Conservation (phyloP, 2,797 vertebrate species). For the Amniataba percoides region DNA sequence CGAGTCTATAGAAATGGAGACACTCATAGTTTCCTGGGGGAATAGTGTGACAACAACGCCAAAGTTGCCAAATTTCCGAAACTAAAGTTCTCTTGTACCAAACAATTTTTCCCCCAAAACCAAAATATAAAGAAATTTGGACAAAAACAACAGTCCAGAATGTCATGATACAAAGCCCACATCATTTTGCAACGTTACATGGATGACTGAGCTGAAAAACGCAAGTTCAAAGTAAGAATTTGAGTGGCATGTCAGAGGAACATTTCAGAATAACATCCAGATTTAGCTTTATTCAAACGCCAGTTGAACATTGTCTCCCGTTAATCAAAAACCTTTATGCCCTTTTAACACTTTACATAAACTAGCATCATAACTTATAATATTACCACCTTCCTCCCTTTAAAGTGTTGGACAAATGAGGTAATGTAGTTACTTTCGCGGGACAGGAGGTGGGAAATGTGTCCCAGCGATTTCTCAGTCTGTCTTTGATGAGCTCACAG, state of each 20-base stretch:
- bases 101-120: conserved; percentile 13
- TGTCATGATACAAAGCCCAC: conserved; percentile 19
- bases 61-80: conserved; percentile 1
- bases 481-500: conserved; percentile 76
- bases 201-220: conserved; percentile 27
- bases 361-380: too few species aligned
- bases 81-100: background rate
- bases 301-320: background rate
- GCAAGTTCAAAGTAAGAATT: conserved; percentile 17
- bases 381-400: background rate
- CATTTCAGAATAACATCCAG: conserved; percentile 22
- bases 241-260: background rate
- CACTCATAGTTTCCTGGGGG: background rate
- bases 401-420: conserved; percentile 4
- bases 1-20: background rate
- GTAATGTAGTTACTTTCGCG: background rate
- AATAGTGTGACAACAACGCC: background rate
- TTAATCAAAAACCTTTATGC: too few species aligned
- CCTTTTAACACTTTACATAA: background rate
- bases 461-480: conserved; percentile 65
- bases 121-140: conserved; percentile 3
- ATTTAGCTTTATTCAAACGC: conserved; percentile 5
- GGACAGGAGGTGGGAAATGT: conserved; percentile 50
- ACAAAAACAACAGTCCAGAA: conserved; percentile 19
- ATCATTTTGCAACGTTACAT: conserved; percentile 3